Conservation (phyloP, 2,113 vertebrate species). For the Ageneiosus marmoratus region DNA sequence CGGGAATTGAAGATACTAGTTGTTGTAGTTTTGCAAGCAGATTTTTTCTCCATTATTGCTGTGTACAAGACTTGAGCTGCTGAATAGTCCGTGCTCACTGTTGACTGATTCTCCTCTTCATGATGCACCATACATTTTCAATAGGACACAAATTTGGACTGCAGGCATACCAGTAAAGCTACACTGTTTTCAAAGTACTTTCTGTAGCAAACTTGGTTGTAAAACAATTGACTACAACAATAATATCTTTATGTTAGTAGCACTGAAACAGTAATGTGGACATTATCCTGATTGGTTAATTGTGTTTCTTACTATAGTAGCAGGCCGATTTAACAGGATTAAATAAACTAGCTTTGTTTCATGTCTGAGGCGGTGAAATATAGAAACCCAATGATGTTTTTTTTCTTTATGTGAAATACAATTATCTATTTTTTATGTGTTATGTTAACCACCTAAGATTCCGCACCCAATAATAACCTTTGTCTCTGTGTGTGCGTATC, state of each 20-base stretch:
- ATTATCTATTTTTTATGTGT: background rate
- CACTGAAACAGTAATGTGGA: background rate
- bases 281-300: background rate
- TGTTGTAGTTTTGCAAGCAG: no score
- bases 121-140: no score
- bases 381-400: background rate
- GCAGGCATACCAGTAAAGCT: no score
- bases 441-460: background rate
- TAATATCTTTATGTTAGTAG: background rate
- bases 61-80: no score
- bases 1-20: no score
- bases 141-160: no score
- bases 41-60: no score
- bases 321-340: background rate
- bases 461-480: background rate
- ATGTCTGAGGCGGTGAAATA: background rate
- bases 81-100: no score
- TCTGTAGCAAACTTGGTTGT: background rate
- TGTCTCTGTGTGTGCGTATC: background rate
- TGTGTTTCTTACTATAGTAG: background rate
- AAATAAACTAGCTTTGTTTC: background rate
- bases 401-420: background rate
- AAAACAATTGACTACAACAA: background rate
- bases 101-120: no score
- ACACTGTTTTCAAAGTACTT: no score